Conservation (phyloP, 2,888 invertebrate genomes). For the Coronaproctus castanopsis region DNA sequence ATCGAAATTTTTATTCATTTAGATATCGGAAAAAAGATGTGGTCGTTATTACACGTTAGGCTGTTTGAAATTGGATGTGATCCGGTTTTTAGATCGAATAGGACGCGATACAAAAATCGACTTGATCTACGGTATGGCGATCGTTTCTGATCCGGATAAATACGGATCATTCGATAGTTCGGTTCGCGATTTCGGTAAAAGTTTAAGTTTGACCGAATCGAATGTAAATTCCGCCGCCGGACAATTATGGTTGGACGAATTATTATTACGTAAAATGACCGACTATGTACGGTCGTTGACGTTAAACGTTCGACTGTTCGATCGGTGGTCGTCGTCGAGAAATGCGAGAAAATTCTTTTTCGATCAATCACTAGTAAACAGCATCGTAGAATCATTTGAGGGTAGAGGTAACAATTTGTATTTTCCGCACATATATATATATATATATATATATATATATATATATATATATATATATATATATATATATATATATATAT, state of each 20-base stretch:
- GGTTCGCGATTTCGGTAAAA: neutral
- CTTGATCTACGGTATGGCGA: slow-evolving; percentile 49
- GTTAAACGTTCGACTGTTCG: slow-evolving; percentile 46
- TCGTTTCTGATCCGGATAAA: slow-evolving; percentile 30
- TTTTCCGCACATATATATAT: too few relatives aligned
- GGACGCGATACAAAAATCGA: slow-evolving; percentile 44
- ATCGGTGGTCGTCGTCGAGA: slow-evolving; percentile 36
- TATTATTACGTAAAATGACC: slow-evolving; percentile 46
- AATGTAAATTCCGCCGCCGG: neutral
- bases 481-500: too few relatives aligned
- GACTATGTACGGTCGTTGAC: slow-evolving; percentile 52
- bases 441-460: too few relatives aligned
- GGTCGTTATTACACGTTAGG: slow-evolving; percentile 41
- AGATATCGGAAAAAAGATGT: slow-evolving; percentile 29
- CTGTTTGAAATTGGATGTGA: slow-evolving; percentile 55
- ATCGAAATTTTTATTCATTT: too few relatives aligned
- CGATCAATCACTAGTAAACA: slow-evolving; percentile 24
- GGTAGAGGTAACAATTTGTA: slow-evolving; percentile 19
- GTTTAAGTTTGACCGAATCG: neutral
- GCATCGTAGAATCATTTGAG: slow-evolving; percentile 14
- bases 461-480: too few relatives aligned
- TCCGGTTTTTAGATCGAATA: slow-evolving; percentile 51
- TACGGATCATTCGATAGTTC: slow-evolving; percentile 1
- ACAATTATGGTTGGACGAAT: slow-evolving; percentile 47
- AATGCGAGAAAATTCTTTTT: slow-evolving; percentile 32